phyloP scores from a whole-genome alignment of 2,888 invertebrate species.

The Sinopyrophorus schimmeli region DNA sequence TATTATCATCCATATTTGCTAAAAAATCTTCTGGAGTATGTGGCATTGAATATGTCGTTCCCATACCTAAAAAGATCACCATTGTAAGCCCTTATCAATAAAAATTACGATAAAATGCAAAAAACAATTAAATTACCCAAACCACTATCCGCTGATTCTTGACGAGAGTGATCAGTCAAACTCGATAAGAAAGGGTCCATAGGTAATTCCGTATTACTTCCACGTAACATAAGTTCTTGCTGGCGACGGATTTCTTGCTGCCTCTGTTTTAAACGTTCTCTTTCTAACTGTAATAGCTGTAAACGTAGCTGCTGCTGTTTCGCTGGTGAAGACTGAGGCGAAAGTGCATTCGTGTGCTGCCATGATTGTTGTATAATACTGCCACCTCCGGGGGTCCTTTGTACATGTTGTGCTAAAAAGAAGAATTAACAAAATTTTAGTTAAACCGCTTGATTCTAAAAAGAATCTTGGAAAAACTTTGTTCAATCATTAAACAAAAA shows the following conservation, averaged over 20 bases:
- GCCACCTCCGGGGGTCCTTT: slow-evolving; percentile 57
- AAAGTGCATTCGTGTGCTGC: slow-evolving; percentile 53
- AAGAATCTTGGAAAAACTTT: too few relatives aligned
- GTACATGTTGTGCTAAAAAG: slow-evolving; percentile 59
- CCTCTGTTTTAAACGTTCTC: slow-evolving; percentile 84
- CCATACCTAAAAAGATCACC: slow-evolving; percentile 63
- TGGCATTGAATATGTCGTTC: slow-evolving; percentile 84
- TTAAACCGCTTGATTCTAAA: too few relatives aligned
- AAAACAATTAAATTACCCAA: slow-evolving; percentile 61
- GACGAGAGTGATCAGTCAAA: slow-evolving; percentile 85
- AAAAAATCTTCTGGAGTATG: slow-evolving; percentile 93
- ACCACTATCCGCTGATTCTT: slow-evolving; percentile 94
- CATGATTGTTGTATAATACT: slow-evolving; percentile 40
- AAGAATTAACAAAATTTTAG: too few relatives aligned
- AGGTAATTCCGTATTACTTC: slow-evolving; percentile 65
- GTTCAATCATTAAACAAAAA: too few relatives aligned
- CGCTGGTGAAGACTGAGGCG: slow-evolving; percentile 62
- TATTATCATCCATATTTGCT: slow-evolving; percentile 86
- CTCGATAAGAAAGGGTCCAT: slow-evolving; percentile 82
- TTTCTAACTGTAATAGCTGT: slow-evolving; percentile 83
- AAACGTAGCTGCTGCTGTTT: slow-evolving; percentile 78
- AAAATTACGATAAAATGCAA: background rate
- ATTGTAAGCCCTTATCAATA: too few relatives aligned
- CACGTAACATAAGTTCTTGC: slow-evolving; percentile 76
- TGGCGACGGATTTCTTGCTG: slow-evolving; percentile 89